phyloP scores from a whole-genome alignment of 2,797 vertebrate species.

The Vultur gryphus region DNA sequence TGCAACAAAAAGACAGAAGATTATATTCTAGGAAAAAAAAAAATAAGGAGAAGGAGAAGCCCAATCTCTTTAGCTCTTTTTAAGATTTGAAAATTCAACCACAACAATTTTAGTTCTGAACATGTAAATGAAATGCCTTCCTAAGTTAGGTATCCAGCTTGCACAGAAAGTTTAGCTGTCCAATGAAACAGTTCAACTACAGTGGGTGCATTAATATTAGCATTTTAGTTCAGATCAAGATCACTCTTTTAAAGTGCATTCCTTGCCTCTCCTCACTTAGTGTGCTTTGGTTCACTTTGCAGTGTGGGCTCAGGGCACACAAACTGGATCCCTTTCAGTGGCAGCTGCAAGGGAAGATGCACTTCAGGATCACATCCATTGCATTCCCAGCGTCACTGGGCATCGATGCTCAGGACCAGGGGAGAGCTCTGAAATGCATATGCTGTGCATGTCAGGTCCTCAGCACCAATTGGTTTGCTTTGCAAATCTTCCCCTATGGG shows the following conservation, averaged over 20 bases:
- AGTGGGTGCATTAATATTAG: neutral
- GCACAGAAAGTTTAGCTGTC: neutral
- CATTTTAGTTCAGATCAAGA: neutral
- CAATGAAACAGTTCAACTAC: neutral
- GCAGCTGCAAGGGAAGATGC: neutral
- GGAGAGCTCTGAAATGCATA: neutral
- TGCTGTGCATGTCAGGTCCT: neutral
- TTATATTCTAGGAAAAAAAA: neutral
- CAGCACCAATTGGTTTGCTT: neutral
- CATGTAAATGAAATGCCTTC: neutral
- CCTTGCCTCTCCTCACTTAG: neutral
- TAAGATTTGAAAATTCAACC: neutral
- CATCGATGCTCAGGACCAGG: neutral
- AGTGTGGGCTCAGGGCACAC: neutral
- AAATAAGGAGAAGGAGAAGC: neutral
- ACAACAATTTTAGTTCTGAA: neutral
- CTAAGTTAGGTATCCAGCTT: neutral
- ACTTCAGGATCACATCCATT: neutral
- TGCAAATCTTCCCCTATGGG: neutral
- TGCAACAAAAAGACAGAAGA: neutral
- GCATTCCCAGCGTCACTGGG: neutral
- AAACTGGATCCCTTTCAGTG: neutral
- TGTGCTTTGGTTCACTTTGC: neutral
- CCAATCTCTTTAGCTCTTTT: neutral
- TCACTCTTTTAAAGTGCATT: neutral